Evolutionary conservation across 2,797 vertebrate species (phyloP).

Genomic region (Ctenosaura bakeri): DNA sequence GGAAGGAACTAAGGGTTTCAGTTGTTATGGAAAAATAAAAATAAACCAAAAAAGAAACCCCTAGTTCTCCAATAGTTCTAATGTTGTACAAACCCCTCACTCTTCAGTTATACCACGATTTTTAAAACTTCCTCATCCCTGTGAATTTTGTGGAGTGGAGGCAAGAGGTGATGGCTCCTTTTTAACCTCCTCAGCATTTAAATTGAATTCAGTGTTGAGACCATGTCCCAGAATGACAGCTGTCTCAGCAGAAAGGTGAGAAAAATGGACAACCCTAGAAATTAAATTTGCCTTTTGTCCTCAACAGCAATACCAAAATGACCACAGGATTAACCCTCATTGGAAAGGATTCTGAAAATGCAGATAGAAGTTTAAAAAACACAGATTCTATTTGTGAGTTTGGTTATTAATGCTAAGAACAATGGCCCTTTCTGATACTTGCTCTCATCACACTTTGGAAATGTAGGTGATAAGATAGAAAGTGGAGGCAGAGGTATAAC

Average conservation of each 20-base stretch:
- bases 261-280: background rate
- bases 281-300: slow-evolving; percentile 14
- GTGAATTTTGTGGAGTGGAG: background rate
- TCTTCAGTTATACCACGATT: background rate
- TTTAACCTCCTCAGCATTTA: slow-evolving; percentile 23
- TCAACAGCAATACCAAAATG: background rate
- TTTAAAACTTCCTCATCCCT: background rate
- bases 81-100: too few relatives aligned
- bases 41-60: background rate
- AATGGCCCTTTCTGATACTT: background rate
- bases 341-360: background rate
- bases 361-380: background rate
- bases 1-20: background rate
- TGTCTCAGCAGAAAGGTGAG: slow-evolving; percentile 22
- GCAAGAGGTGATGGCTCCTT: background rate
- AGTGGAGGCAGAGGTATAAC: background rate
- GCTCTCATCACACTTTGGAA: background rate
- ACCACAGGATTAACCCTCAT: slow-evolving; percentile 17
- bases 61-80: background rate
- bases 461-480: background rate
- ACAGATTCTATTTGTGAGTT: background rate
- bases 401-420: background rate
- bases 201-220: background rate
- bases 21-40: background rate
- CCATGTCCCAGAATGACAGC: slow-evolving; percentile 4